phyloP scores from a whole-genome alignment of 2,797 vertebrate species.

The Acropternis orthonyx region DNA sequence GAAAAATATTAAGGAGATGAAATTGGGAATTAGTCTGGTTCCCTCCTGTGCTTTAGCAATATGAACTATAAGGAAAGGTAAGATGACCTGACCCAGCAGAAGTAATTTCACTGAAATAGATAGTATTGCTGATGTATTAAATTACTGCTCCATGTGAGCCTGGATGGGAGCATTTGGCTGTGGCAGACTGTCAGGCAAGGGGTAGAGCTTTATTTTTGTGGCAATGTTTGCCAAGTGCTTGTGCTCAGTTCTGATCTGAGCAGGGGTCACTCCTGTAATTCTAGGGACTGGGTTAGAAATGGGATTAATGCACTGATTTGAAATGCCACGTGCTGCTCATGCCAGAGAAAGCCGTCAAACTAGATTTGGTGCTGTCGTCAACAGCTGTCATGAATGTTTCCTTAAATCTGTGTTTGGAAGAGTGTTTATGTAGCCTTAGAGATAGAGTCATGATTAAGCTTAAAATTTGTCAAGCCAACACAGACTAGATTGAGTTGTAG shows the following conservation, averaged over 20 bases:
- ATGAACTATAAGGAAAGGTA: background rate
- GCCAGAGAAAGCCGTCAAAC: background rate
- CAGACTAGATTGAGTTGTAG: background rate
- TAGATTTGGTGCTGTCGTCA: constrained; percentile 26
- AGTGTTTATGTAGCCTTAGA: background rate
- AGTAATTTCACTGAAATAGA: background rate
- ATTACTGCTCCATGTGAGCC: background rate
- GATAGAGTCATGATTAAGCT: background rate
- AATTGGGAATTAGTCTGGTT: background rate
- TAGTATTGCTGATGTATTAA: background rate
- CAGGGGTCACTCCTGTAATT: background rate
- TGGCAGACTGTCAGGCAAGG: background rate
- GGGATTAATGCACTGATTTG: background rate
- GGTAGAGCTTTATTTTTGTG: background rate
- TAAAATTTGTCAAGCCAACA: background rate
- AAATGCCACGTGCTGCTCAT: background rate
- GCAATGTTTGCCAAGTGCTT: background rate
- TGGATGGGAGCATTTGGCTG: background rate
- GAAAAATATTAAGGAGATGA: background rate
- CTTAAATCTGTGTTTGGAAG: constrained; percentile 14
- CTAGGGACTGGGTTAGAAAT: background rate
- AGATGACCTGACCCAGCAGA: background rate
- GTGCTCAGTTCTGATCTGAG: background rate
- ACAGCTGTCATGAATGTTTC: constrained; percentile 25
- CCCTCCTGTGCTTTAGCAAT: background rate